Evolutionary conservation across 2,888 invertebrate genomes (phyloP).

Genomic region (Clivina fossor): DNA sequence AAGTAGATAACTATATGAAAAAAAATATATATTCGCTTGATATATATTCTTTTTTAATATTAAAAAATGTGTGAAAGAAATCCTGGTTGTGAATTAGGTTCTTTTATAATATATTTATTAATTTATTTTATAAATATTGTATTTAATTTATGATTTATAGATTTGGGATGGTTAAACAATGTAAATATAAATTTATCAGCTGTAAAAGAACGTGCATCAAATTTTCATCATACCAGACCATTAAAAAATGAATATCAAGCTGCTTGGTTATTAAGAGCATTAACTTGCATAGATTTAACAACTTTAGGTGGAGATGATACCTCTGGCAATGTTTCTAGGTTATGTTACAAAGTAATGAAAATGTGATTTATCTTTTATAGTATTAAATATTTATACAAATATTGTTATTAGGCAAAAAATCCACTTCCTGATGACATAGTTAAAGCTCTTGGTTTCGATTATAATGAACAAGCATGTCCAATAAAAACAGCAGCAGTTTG

Average conservation of each 20-base stretch:
- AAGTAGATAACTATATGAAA: too few species aligned
- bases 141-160: conserved; percentile 46
- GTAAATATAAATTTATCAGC: conserved; percentile 60
- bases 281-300: conserved; percentile 89
- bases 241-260: conserved; percentile 59
- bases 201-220: conserved; percentile 58
- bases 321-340: conserved; percentile 70
- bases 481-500: conserved; percentile 88
- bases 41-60: too few species aligned
- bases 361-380: conserved; percentile 23
- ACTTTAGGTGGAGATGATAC: conserved; percentile 86
- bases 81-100: conserved; percentile 49
- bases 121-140: background rate
- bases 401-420: conserved; percentile 57
- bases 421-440: conserved; percentile 53
- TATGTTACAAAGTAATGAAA: conserved; percentile 75
- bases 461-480: conserved; percentile 46
- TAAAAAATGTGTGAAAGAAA: conserved; percentile 44
- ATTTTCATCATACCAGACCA: conserved; percentile 52
- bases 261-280: conserved; percentile 78
- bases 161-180: conserved; percentile 56
- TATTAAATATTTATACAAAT: conserved; percentile 32
- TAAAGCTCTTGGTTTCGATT: conserved; percentile 48
- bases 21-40: too few species aligned
- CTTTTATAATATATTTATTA: conserved; percentile 12